Evolutionary conservation across 1,140 invertebrate genomes (phyloP).

Genomic region (Drosophila chauvacae): DNA sequence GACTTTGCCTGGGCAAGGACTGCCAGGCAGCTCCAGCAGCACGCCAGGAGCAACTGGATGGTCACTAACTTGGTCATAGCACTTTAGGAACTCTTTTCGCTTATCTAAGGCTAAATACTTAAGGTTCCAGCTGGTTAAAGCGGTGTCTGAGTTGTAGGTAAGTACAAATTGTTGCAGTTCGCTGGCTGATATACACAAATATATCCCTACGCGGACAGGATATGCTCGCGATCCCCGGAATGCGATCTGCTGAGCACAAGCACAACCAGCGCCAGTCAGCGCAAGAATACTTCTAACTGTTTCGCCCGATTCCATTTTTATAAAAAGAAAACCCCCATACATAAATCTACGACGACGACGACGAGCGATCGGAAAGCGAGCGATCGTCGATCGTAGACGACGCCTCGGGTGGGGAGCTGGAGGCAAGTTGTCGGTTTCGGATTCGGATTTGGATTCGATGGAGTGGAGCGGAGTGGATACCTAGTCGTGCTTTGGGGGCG

Average conservation of each 20-base stretch:
- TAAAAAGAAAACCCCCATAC: constrained; percentile 56
- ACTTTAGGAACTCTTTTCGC: constrained; percentile 11
- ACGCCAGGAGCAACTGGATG: constrained; percentile 30
- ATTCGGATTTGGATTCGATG: constrained; percentile 7
- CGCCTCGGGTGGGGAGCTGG: constrained; percentile 28
- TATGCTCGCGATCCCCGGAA: constrained; percentile 35
- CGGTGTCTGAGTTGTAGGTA: neutral
- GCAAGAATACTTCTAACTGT: constrained; percentile 82
- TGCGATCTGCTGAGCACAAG: constrained; percentile 49
- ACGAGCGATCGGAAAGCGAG: constrained; percentile 42
- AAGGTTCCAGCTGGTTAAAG: constrained; percentile 3
- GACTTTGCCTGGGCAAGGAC: constrained; percentile 35
- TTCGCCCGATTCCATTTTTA: constrained; percentile 65
- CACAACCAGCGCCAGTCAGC: constrained; percentile 74
- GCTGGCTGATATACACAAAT: constrained; percentile 18
- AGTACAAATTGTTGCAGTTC: constrained; percentile 42
- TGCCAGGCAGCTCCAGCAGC: constrained; percentile 42
- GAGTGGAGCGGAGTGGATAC: constrained; percentile 7
- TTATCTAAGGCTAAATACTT: constrained; percentile 2
- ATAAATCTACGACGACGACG: constrained; percentile 50
- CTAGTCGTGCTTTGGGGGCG: constrained; percentile 59
- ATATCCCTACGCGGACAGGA: constrained; percentile 29
- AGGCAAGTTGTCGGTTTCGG: constrained; percentile 13
- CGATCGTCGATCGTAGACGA: constrained; percentile 7
- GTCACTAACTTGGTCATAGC: constrained; percentile 31